Percentiles rank a stretch among this genome's conserved stretches.
These are phyloP conservation scores for Setophaga coronata DNA, from an alignment of 2,113 vertebrate species.

Conservation along the genomic window DNA sequence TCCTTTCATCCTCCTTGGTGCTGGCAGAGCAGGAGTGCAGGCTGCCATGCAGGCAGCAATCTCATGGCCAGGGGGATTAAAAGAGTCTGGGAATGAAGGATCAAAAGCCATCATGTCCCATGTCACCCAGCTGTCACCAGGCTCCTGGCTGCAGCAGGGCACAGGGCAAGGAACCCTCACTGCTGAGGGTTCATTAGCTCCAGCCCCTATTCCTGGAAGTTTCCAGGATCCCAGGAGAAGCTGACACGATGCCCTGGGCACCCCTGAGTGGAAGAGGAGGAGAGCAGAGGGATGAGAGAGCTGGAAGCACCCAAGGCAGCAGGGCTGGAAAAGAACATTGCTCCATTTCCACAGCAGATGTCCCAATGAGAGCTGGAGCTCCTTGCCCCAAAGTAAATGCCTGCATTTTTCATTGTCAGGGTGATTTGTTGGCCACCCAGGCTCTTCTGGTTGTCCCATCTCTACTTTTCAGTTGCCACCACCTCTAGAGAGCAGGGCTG, in stretches of 20 bases:
- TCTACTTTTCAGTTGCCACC: conserved; percentile 69
- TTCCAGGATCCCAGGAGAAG: background rate
- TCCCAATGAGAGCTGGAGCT: background rate
- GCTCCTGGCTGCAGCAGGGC: conserved; percentile 32
- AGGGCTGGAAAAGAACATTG: background rate
- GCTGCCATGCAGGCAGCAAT: too few species aligned
- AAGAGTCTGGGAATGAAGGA: too few species aligned
- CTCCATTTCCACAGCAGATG: background rate
- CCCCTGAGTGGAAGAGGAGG: background rate
- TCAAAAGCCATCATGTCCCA: background rate
- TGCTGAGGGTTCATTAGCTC: background rate
- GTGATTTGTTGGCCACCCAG: conserved; percentile 60
- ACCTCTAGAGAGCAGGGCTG: conserved; percentile 3
- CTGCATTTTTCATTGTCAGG: conserved; percentile 60
- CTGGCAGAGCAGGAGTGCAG: too few species aligned
- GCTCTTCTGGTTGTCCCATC: conserved; percentile 31
- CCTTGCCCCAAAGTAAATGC: conserved; percentile 58
- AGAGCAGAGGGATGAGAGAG: background rate
- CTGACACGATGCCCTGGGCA: conserved; percentile 43
- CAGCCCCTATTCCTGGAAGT: background rate
- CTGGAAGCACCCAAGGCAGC: background rate
- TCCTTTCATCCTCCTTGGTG: too few species aligned
- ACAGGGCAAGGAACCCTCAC: background rate
- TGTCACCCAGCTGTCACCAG: background rate
- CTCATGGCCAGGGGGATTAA: too few species aligned